Evolutionary conservation across 53 echinoderm and acorn worm genomes (phyloP), one percentile per base, ranked within the genome.

Genomic region (Echinometra lucunter): DNA sequence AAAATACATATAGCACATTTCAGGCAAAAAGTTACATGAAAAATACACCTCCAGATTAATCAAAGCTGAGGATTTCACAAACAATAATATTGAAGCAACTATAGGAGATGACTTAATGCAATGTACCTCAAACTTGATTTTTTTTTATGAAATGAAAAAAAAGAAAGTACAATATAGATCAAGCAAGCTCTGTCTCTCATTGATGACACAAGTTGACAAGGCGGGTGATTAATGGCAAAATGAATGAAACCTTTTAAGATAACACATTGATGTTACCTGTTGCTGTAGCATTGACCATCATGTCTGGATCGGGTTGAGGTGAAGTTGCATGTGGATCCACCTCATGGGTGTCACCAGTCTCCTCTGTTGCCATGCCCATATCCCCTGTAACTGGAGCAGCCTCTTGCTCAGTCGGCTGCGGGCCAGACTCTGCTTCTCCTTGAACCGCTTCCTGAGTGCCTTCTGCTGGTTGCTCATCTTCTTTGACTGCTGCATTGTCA

Each of bases 251-350:
- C 35, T 70, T 66, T 53, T 10, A 25, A 25, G 63, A 27, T 5
- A 63, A 19, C 27, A 63, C 63, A 63, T 34, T 69, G 69, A 34
- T 55, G 19, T 92, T 94, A 98, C 98, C 98, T 95, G 98, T 97
- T 40, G 98, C 97, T n/a, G 98, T 98, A 17, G 98, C 97, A 94
- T 96, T 96, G 74, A 95, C 92, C 56, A 67, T 94, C 94, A 94
- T 83, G 53, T 94, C 85, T 63, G 94, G 93, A 55, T 92, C 92
- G 23, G 98, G 98, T 40, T 93, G 90, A 5, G 99, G 99, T 23
- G 99, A 98, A 3, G 94, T 67, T 45, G 99, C 97, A 74, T 99
- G 96, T 8, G 98, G 97, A 63, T 98, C 98, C 28, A 95, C 95
- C 55, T 98, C 97, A 95, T 97, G 98, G 37, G 94, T 83, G 34